Conservation (phyloP, 2,797 vertebrate species). For the Rhinogobio ventralis region DNA sequence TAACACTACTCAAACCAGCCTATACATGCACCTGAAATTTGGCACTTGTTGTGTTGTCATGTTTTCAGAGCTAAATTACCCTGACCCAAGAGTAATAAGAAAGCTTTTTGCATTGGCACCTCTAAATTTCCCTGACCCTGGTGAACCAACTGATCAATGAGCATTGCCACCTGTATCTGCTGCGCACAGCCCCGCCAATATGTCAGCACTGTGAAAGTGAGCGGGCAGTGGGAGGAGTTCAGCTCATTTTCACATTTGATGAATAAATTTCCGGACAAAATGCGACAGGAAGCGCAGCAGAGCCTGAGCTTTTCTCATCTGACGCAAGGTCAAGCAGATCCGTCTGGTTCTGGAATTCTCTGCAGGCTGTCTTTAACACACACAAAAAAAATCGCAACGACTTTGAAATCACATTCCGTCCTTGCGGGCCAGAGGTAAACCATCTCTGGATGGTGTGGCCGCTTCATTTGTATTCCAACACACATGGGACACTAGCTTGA, state of each 20-base stretch:
- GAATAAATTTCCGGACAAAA: slow-evolving; percentile 49
- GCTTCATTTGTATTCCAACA: slow-evolving; percentile 69
- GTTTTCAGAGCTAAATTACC: slow-evolving; percentile 32
- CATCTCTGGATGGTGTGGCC: slow-evolving; percentile 43
- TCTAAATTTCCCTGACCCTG: slow-evolving; percentile 54
- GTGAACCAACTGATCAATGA: slow-evolving; percentile 51
- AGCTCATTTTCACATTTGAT: slow-evolving; percentile 52
- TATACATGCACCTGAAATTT: background rate
- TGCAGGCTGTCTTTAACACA: slow-evolving; percentile 50
- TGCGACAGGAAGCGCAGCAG: slow-evolving; percentile 41
- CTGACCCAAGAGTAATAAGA: slow-evolving; percentile 46
- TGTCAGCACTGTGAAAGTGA: slow-evolving; percentile 25
- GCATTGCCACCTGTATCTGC: background rate
- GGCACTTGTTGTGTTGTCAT: slow-evolving; percentile 30
- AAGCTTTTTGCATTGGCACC: slow-evolving; percentile 45
- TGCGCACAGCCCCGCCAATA: slow-evolving; percentile 15
- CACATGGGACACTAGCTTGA: slow-evolving; percentile 50
- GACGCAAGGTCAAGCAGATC: slow-evolving; percentile 72
- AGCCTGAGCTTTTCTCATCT: slow-evolving; percentile 71
- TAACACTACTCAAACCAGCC: background rate
- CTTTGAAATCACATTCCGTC: slow-evolving; percentile 69
- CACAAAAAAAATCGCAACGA: slow-evolving; percentile 53
- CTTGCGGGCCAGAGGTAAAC: slow-evolving; percentile 62
- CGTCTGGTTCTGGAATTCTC: slow-evolving; percentile 62
- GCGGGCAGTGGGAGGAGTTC: slow-evolving; percentile 38